Percentiles rank a stretch among this genome's conserved stretches.
Conservation (phyloP, 1,140 invertebrate species). For the Brachionus plicatilis region DNA sequence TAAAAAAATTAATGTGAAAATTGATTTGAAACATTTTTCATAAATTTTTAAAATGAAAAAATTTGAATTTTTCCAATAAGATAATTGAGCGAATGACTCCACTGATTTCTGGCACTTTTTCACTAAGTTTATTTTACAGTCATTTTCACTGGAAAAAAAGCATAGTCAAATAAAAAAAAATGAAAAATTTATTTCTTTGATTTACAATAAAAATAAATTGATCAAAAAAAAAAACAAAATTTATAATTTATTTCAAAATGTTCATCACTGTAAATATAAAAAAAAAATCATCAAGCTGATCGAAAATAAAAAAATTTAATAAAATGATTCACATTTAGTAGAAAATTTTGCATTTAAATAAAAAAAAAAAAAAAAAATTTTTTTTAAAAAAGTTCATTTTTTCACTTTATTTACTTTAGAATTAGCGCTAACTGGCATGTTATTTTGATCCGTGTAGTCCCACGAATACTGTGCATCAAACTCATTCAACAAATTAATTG, state of each 20-base stretch:
- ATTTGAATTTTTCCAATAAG: too few species aligned
- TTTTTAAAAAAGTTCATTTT: not conserved
- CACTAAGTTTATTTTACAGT: too few species aligned
- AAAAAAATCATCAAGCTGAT: not conserved
- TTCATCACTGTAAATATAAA: not conserved
- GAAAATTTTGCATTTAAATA: not conserved
- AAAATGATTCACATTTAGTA: not conserved
- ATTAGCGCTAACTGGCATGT: not conserved
- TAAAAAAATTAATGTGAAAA: too few species aligned
- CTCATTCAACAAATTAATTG: not conserved
- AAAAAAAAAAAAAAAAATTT: not conserved
- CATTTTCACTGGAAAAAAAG: too few species aligned
- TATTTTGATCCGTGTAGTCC: slow-evolving; percentile 21
- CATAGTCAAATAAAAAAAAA: not conserved
- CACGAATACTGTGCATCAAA: slow-evolving; percentile 35
- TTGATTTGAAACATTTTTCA: too few species aligned
- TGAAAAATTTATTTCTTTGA: not conserved
- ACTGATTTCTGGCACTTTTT: too few species aligned
- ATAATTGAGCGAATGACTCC: too few species aligned
- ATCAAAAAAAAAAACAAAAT: not conserved
- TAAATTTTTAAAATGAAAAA: too few species aligned
- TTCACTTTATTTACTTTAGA: not conserved
- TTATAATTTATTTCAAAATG: not conserved
- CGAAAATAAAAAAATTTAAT: not conserved
- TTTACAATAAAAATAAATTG: not conserved